Conservation (phyloP, 2,888 invertebrate genomes). For the Stenurella melanura region DNA sequence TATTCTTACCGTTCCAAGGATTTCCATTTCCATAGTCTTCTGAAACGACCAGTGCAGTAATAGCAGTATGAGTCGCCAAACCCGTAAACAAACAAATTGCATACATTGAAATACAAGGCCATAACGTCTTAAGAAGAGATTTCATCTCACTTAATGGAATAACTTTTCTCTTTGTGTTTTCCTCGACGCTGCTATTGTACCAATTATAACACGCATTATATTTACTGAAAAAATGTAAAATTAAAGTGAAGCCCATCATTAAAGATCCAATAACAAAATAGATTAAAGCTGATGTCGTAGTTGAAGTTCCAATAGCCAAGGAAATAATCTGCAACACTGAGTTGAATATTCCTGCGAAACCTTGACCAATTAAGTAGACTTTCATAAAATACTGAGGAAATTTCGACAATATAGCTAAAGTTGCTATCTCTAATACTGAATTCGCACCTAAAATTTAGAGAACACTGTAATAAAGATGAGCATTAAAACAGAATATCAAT, state of each 20-base stretch:
- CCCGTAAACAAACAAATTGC: conserved; percentile 40
- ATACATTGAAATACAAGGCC: conserved; percentile 39
- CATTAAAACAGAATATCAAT: no score
- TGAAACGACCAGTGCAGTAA: conserved; percentile 52
- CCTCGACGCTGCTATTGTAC: conserved; percentile 26
- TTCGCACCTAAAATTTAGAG: neutral
- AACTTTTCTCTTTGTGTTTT: conserved; percentile 40
- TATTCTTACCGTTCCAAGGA: conserved; percentile 49
- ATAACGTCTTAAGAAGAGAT: conserved; percentile 36
- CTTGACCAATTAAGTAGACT: conserved; percentile 44
- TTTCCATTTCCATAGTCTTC: conserved; percentile 43
- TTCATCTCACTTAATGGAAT: conserved; percentile 35
- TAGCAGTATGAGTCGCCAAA: conserved; percentile 46
- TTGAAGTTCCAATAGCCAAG: conserved; percentile 43
- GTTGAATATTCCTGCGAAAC: conserved; percentile 44
- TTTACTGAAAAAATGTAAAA: conserved; percentile 35
- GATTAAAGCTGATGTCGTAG: conserved; percentile 44
- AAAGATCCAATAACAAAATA: conserved; percentile 45
- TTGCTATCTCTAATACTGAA: conserved; percentile 28
- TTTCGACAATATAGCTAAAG: conserved; percentile 43
- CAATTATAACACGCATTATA: conserved; percentile 37
- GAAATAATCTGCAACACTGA: conserved; percentile 42
- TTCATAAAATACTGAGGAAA: conserved; percentile 50
- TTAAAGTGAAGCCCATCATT: conserved; percentile 38
- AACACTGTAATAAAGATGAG: no score